Evolutionary conservation across 2,888 invertebrate genomes (phyloP).

Genomic region (Theretra japonica): DNA sequence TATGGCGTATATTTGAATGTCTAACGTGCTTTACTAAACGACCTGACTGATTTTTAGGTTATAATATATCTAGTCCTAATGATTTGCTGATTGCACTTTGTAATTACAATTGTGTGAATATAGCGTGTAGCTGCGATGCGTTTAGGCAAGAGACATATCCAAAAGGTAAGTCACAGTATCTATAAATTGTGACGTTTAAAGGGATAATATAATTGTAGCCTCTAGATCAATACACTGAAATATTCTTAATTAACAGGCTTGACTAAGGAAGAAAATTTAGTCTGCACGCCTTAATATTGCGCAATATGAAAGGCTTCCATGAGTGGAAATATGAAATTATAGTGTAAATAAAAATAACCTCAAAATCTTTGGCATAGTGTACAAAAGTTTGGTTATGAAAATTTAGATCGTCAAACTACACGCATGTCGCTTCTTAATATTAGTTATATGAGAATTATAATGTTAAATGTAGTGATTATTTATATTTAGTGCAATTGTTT

Average conservation of each 20-base stretch:
- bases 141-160: slow-evolving; percentile 63
- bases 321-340: neutral
- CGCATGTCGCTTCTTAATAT: slow-evolving; percentile 43
- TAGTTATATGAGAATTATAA: slow-evolving; percentile 43
- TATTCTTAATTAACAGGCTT: neutral
- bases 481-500: slow-evolving; percentile 55
- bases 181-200: neutral
- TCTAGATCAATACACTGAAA: neutral
- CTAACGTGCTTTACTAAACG: slow-evolving; percentile 61
- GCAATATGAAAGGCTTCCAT: neutral
- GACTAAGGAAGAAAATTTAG: neutral
- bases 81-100: slow-evolving; percentile 41
- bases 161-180: slow-evolving; percentile 57
- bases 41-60: slow-evolving; percentile 75
- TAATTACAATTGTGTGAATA: slow-evolving; percentile 48
- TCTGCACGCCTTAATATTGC: neutral
- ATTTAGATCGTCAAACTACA: slow-evolving; percentile 35
- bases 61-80: slow-evolving; percentile 71
- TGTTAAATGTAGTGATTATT: slow-evolving; percentile 51
- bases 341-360: neutral
- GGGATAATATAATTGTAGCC: neutral
- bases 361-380: neutral
- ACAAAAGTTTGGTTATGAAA: neutral
- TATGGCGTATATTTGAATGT: slow-evolving; percentile 35
- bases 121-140: slow-evolving; percentile 41